Percentiles rank a stretch among this genome's conserved stretches.
Evolutionary conservation across 2,888 invertebrate genomes (phyloP).

Genomic region (Oscheius sp.): DNA sequence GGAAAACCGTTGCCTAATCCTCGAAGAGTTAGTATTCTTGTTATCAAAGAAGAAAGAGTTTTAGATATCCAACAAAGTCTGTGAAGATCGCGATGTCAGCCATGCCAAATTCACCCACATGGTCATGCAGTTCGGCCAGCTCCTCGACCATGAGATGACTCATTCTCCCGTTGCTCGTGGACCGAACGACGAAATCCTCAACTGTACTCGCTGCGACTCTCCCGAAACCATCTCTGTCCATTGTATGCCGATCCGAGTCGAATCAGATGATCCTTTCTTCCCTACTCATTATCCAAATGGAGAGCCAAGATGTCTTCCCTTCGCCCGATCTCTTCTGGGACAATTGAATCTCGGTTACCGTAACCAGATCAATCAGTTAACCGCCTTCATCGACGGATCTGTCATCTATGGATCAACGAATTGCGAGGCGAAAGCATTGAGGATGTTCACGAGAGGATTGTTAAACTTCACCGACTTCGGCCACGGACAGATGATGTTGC

Average conservation of each 20-base stretch:
- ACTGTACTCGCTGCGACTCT: constrained; percentile 81
- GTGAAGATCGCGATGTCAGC: constrained; percentile 59
- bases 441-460: constrained; percentile 76
- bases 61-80: constrained; percentile 66
- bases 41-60: background rate
- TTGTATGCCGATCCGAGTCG: constrained; percentile 90
- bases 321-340: constrained; percentile 91
- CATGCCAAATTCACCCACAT: constrained; percentile 70
- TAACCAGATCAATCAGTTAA: constrained; percentile 77
- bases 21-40: constrained; percentile 37
- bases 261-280: constrained; percentile 87
- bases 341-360: constrained; percentile 80
- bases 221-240: constrained; percentile 89
- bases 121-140: constrained; percentile 92
- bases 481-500: constrained; percentile 62
- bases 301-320: constrained; percentile 86
- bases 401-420: constrained; percentile 89
- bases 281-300: constrained; percentile 83
- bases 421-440: constrained; percentile 83
- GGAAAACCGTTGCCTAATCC: constrained; percentile 66
- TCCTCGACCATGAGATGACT: constrained; percentile 82
- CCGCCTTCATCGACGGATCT: constrained; percentile 82
- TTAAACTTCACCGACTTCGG: constrained; percentile 69
- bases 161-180: constrained; percentile 68
- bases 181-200: constrained; percentile 68